Conservation (phyloP, 2,113 vertebrate species). For the Agelaius tricolor region DNA sequence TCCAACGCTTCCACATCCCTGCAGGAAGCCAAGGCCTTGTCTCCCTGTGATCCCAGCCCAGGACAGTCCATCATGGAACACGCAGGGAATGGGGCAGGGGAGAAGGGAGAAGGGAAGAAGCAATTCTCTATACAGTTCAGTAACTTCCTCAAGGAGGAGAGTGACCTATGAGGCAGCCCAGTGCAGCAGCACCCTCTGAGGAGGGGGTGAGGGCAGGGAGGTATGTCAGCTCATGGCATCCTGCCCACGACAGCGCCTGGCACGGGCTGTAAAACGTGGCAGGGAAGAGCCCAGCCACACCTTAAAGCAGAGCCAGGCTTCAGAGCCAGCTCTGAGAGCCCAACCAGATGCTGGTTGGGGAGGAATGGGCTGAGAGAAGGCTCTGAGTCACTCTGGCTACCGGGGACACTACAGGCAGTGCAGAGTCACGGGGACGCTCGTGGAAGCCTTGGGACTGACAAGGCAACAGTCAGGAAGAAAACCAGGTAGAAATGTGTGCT, state of each 20-base stretch:
- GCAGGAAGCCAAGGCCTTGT: background rate
- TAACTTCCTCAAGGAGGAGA: slow-evolving; percentile 11
- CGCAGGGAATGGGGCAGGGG: background rate
- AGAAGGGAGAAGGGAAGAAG: slow-evolving; percentile 18
- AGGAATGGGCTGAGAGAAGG: background rate
- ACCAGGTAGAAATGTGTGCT: slow-evolving; percentile 70
- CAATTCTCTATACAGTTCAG: slow-evolving; percentile 36
- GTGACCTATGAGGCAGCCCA: slow-evolving; percentile 39
- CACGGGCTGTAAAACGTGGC: background rate
- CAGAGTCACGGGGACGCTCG: background rate
- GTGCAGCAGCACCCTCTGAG: slow-evolving; percentile 41
- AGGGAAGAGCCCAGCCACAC: background rate
- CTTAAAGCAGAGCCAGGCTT: background rate
- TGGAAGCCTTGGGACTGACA: slow-evolving; percentile 34
- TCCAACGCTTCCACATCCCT: background rate
- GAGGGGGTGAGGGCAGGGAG: slow-evolving; percentile 52
- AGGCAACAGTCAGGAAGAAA: slow-evolving; percentile 55
- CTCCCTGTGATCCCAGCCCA: background rate
- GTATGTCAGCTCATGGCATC: background rate
- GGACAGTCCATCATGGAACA: background rate
- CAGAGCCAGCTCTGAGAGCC: background rate
- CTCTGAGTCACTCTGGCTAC: slow-evolving; percentile 16
- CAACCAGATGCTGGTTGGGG: background rate
- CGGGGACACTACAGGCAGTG: slow-evolving; percentile 4
- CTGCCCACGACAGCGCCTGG: background rate